Base-by-base conservation (phyloP, 1,140 invertebrate genomes). In the Apis dorsata region DNA sequence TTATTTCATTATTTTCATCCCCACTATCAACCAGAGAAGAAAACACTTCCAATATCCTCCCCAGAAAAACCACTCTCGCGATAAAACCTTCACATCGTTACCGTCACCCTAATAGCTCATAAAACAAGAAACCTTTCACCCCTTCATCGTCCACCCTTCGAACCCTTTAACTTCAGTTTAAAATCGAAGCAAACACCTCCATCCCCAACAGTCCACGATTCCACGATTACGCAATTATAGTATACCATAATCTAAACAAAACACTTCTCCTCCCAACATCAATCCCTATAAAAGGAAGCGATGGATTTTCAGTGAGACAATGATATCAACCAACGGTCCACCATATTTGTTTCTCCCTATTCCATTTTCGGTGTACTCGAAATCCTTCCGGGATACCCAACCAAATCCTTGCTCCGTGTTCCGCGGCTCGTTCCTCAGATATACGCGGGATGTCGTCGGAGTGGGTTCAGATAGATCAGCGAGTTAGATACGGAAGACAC, bases 291-390 rank as follows among this genome's bases (percentile, higher is more conserved):
- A 21, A 59, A 59, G 55, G 19, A 65, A 19, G 3, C n/a, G 12
- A 9, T 15, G 65, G 70, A 65, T 69, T 82, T 77, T 82, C 70
- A 55, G n/a, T 34, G 15, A 21, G 19, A 11, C 17, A 34, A 49
- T 2, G 19, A 7, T 13, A 15, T 44, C 55, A 59, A 5, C 44
- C 80, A 82, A 44, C 34, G 65, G 80, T 82, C 79, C 65, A 70
- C 28, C 75, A 65, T 77, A 82, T 82, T 82, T 82, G 74, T 82
- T 82, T 82, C 65, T 69, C 74, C 80, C 73, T 69, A 82, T 82
- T 82, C 80, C 80, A 82, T 77, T 82, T 82, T 82, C 80, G 62
- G 24, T 49, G 74, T 44, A 34, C 57, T 44, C 57, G 49, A 77
- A 70, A 70, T 77, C 80, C 74, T 68, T 68, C 49, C 28, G 49